Evolutionary conservation across 2,888 invertebrate genomes (phyloP), one percentile per base, ranked within the genome.

Genomic region (Thymelicus sylvestris): DNA sequence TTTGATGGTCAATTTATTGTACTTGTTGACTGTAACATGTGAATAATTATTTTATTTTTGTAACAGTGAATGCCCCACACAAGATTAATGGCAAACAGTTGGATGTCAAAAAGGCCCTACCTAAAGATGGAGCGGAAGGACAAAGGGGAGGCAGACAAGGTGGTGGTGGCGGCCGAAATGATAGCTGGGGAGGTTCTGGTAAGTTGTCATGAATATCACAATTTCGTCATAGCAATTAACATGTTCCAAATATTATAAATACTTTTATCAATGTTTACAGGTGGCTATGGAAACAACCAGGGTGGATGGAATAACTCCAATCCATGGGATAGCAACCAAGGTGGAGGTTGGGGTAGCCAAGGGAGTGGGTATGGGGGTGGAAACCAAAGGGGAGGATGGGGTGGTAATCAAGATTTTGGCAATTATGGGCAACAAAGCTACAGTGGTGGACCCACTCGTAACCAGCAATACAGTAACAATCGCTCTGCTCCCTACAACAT

Each of bases 41-140:
- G 44, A 44, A 12, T 44, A 44, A 44, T 44, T 44, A 10, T 52
- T 52, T 72, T 73, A 62, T 63, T 15, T 2, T 55, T 41, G 47
- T 76, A 79, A 79, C 86, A 97, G 96, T 97, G 82, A 97, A 97
- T 90, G 96, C 96, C 71, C 96, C 96, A 77, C 98, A 98, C 83
- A 96, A 96, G 80, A 96, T 98, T 59, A 96, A 97, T 83, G 97
- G 97, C 1, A 98, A 98, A 85, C 96, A 96, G 81, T 95, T 98
- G 44, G 98, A 98, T 90, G 98, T 98, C 0, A 98, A 98, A 85
- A 99, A 99, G 92, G 98, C 98, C 7, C 91, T 98, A 55, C 97
- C 98, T 70, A 98, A 98, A 86, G 96, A 97, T 78, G 95, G 95
- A 44, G 93, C 95, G 55, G 94, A 95, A 6, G 94, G 94, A 59